A percentile compares a stretch with the other conserved stretches of the same genome.
Evolutionary conservation across 2,888 invertebrate genomes (phyloP).

Genomic region (Sinhomidia bicolor): DNA sequence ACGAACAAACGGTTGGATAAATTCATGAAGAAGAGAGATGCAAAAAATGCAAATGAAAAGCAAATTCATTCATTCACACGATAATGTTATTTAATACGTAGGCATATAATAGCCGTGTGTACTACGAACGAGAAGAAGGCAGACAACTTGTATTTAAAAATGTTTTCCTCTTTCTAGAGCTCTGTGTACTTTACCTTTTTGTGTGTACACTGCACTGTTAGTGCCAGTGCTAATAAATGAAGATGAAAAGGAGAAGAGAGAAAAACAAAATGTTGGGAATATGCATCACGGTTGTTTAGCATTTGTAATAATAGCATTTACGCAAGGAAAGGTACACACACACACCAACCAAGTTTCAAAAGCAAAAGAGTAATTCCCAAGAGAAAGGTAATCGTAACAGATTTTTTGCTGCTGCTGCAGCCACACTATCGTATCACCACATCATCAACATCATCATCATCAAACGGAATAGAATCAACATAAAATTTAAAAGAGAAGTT

Average conservation of each 20-base stretch:
- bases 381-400: constrained; percentile 53
- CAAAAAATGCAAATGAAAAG: constrained; percentile 67
- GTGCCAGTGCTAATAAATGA: not conserved
- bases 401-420: constrained; percentile 24
- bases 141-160: no score
- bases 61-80: constrained; percentile 66
- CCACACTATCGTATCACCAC: not conserved
- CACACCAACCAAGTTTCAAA: not conserved
- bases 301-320: constrained; percentile 26
- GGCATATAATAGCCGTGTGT: not conserved
- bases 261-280: not conserved
- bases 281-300: constrained; percentile 21
- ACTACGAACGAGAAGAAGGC: no score
- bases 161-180: no score
- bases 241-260: constrained; percentile 26
- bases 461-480: not conserved
- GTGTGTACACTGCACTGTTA: not conserved
- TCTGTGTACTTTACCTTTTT: constrained; percentile 6
- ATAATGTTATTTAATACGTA: constrained; percentile 59
- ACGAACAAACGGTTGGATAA: constrained; percentile 12
- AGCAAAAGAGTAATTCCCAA: constrained; percentile 35
- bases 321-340: constrained; percentile 12
- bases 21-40: constrained; percentile 43
- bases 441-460: not conserved
- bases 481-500: not conserved